Evolutionary conservation across 2,113 vertebrate genomes (phyloP).

Genomic region (Cryptotis parvus): DNA sequence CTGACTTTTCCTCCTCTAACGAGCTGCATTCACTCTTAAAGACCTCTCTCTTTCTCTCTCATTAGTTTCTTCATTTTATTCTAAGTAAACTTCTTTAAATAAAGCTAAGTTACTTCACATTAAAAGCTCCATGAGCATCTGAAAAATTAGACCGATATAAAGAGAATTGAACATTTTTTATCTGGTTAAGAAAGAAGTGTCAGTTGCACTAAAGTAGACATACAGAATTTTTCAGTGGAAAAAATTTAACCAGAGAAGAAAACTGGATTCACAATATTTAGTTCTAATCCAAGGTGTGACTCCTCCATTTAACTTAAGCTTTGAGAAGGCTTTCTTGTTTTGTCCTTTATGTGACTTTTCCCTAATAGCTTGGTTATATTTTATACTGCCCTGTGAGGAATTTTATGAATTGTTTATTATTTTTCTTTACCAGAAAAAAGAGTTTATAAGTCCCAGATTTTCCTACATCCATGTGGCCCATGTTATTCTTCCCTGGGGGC

Average conservation of each 20-base stretch:
- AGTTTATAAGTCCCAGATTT: slow-evolving; percentile 39
- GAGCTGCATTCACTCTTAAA: neutral
- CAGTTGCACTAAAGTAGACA: slow-evolving; percentile 6
- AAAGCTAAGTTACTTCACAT: no score
- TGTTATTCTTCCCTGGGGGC: slow-evolving; percentile 57
- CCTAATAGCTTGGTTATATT: slow-evolving; percentile 57
- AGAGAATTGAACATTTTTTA: slow-evolving; percentile 5
- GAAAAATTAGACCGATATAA: no score
- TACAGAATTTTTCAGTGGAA: neutral
- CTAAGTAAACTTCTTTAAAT: no score
- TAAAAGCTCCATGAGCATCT: no score
- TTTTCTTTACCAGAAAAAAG: slow-evolving; percentile 47
- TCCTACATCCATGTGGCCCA: neutral
- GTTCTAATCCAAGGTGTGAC: neutral
- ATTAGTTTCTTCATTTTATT: neutral
- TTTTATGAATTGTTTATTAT: slow-evolving; percentile 66
- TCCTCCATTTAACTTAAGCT: slow-evolving; percentile 36
- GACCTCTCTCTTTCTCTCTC: neutral
- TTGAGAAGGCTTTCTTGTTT: slow-evolving; percentile 36
- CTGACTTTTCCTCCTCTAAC: neutral
- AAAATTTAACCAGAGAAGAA: slow-evolving; percentile 21
- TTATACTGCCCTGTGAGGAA: slow-evolving; percentile 2
- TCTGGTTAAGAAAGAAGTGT: neutral
- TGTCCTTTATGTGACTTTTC: slow-evolving; percentile 65
- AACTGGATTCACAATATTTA: neutral